Percentiles rank a stretch among this genome's conserved stretches.
These are phyloP conservation scores for Pitta sordida DNA, from an alignment of 2,113 vertebrate species.

Conservation along the genomic window DNA sequence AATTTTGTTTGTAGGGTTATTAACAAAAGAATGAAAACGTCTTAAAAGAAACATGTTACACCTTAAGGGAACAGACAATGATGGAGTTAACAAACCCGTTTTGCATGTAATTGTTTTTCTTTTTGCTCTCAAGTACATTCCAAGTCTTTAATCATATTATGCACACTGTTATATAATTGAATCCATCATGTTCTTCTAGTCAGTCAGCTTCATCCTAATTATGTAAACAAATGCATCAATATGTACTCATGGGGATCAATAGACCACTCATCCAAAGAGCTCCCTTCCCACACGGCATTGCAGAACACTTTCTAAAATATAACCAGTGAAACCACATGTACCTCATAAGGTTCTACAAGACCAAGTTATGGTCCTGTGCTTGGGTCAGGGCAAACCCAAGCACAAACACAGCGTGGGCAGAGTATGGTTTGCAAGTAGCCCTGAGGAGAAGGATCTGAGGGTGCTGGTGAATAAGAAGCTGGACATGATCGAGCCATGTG, in stretches of 20 bases:
- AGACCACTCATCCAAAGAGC: not conserved
- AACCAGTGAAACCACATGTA: not conserved
- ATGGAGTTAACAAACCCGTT: not conserved
- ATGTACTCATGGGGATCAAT: not conserved
- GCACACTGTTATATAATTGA: not conserved
- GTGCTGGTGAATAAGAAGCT: not conserved
- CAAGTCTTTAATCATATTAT: not conserved
- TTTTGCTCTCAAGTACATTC: not conserved
- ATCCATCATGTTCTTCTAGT: not conserved
- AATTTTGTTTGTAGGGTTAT: not conserved
- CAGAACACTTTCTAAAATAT: not conserved
- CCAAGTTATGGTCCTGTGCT: not conserved
- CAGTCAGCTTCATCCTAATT: conserved; percentile 5
- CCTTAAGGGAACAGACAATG: not conserved
- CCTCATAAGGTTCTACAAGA: not conserved
- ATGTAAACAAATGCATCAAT: conserved; percentile 12
- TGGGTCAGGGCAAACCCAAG: not conserved
- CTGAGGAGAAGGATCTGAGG: not conserved
- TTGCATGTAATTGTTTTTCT: not conserved
- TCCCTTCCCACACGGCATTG: not conserved
- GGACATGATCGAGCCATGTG: fast-evolving
- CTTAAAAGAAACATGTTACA: not conserved
- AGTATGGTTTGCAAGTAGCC: not conserved
- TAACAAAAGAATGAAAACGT: not conserved
- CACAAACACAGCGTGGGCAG: not conserved